Evolutionary conservation across 1,140 invertebrate genomes (phyloP).

Genomic region (Periplaneta americana): DNA sequence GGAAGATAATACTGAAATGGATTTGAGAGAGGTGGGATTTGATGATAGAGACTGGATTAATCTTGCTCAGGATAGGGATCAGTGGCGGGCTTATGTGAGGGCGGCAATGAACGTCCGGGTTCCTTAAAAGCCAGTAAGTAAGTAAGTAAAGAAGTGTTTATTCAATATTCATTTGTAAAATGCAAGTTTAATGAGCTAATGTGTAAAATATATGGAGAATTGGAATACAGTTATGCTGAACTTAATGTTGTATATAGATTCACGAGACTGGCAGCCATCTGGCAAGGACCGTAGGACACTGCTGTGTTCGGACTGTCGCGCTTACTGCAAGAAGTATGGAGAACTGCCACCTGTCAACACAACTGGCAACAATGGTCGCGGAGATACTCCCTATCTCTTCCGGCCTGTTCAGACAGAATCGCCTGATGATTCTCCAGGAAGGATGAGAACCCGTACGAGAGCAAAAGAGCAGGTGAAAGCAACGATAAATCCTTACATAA

Average conservation of each 20-base stretch:
- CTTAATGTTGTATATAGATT: conserved; percentile 41
- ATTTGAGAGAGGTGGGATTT: too few species aligned
- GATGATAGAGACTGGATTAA: too few species aligned
- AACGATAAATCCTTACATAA: too few species aligned
- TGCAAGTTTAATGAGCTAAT: too few species aligned
- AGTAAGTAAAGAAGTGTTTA: conserved; percentile 46
- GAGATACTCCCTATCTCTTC: conserved; percentile 59
- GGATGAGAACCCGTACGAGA: conserved; percentile 84
- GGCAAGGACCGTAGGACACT: conserved; percentile 67
- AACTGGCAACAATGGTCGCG: conserved; percentile 16
- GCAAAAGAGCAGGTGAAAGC: conserved; percentile 26
- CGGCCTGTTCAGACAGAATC: conserved; percentile 66
- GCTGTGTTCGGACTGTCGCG: conserved; percentile 75
- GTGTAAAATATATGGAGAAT: too few species aligned
- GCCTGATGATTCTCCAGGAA: conserved; percentile 72
- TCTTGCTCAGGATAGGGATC: too few species aligned
- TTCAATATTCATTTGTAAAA: too few species aligned
- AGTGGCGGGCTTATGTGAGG: too few species aligned
- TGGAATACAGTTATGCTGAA: too few species aligned
- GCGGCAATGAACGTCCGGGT: too few species aligned
- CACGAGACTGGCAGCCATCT: conserved; percentile 68
- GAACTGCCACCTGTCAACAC: conserved; percentile 54
- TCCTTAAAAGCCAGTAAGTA: too few species aligned
- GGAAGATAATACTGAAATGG: too few species aligned
- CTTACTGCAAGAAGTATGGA: conserved; percentile 79